Evolutionary conservation across 2,888 invertebrate species (phyloP).

Genomic region (Noctua janthina): DNA sequence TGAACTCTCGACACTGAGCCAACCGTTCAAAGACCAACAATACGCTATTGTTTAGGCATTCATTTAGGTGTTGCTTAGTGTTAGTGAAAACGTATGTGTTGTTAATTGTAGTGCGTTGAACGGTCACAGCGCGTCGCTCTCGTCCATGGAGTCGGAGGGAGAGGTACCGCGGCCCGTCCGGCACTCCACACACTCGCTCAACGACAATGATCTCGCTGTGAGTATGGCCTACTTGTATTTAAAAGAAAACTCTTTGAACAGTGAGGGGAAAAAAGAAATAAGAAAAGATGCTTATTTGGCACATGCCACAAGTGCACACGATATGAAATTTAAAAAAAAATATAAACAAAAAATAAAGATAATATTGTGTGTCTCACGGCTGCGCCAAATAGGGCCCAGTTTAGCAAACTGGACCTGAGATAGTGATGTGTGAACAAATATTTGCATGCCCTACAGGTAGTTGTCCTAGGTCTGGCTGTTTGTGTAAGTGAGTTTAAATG

Average conservation of each 20-base stretch:
- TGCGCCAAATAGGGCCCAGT: too few relatives aligned
- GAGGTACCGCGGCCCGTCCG: constrained; percentile 92
- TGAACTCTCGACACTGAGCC: neutral
- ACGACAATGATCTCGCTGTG: constrained; percentile 96
- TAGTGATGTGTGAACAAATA: neutral
- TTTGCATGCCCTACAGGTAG: neutral
- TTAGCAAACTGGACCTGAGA: too few relatives aligned
- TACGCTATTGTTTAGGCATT: neutral
- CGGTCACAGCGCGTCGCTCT: constrained; percentile 88
- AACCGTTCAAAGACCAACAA: neutral
- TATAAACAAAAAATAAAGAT: too few relatives aligned
- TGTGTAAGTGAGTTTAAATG: neutral
- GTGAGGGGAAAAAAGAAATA: neutral
- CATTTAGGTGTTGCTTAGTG: neutral
- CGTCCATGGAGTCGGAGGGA: constrained; percentile 95
- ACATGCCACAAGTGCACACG: too few relatives aligned
- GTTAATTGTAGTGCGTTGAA: constrained; percentile 80
- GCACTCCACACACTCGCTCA: constrained; percentile 95
- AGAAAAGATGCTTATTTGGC: neutral
- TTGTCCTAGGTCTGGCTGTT: neutral
- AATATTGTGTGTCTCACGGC: too few relatives aligned
- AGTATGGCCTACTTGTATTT: constrained; percentile 69
- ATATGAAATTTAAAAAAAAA: too few relatives aligned
- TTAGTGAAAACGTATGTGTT: neutral
- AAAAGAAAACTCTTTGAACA: neutral